These are phyloP conservation scores for Tetraodon nigroviridis DNA, from an alignment of 2,113 vertebrate species.

Conservation along the genomic window DNA sequence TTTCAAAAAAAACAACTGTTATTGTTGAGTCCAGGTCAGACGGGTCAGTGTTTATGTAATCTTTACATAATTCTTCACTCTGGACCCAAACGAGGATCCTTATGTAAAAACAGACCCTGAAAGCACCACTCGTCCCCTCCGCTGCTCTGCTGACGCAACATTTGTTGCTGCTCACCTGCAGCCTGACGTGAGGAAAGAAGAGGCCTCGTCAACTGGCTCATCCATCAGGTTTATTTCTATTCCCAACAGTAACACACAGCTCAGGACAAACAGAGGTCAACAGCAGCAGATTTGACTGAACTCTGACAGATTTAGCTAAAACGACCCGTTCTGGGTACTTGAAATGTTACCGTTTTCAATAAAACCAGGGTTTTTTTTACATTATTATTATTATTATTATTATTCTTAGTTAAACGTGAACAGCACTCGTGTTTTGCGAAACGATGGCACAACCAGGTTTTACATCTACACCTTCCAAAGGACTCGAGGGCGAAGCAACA, in stretches of 20 bases:
- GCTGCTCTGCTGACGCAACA: too few relatives aligned
- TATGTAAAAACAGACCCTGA: too few relatives aligned
- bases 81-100: too few relatives aligned
- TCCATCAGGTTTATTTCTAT: constrained; percentile 69
- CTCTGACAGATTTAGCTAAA: constrained; percentile 39
- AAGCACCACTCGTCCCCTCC: too few relatives aligned
- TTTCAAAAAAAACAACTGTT: too few relatives aligned
- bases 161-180: too few relatives aligned
- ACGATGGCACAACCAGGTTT: constrained; percentile 15
- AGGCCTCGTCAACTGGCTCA: too few relatives aligned
- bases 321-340: constrained; percentile 24
- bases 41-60: too few relatives aligned
- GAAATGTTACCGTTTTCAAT: constrained; percentile 27
- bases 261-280: constrained; percentile 62
- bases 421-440: constrained; percentile 21
- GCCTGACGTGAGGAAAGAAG: too few relatives aligned
- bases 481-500: background rate
- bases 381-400: too few relatives aligned
- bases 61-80: too few relatives aligned
- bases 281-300: constrained; percentile 50
- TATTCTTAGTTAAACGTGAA: constrained; percentile 20
- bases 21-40: too few relatives aligned
- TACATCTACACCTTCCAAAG: constrained; percentile 13
- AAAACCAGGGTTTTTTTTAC: constrained; percentile 20
- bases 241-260: constrained; percentile 66